Percentiles rank a stretch among this genome's conserved stretches.
Conservation (phyloP, 2,797 vertebrate species). For the Crypturellus tataupa region DNA sequence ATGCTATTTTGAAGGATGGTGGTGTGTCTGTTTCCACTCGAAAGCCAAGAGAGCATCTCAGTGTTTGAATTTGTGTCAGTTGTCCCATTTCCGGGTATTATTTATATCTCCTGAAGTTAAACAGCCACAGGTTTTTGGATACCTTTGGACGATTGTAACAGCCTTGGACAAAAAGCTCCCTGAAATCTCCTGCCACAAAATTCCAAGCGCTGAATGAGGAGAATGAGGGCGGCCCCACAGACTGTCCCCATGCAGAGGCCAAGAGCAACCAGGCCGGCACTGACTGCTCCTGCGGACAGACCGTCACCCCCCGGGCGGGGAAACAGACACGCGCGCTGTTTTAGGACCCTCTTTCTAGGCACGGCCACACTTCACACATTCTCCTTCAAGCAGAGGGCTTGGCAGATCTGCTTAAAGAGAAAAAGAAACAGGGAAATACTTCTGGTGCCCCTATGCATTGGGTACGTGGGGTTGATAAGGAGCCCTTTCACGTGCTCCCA, state of each 20-base stretch:
- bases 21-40: background rate
- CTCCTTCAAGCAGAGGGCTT: background rate
- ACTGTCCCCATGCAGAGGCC: background rate
- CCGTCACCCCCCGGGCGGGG: background rate
- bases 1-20: conserved; percentile 19
- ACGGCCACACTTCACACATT: background rate
- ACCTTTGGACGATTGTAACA: background rate
- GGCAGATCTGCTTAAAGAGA: background rate
- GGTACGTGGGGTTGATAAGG: background rate
- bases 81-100: background rate
- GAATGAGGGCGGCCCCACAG: background rate
- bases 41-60: conserved; percentile 15
- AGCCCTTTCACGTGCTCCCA: background rate
- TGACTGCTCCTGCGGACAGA: background rate
- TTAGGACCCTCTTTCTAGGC: background rate
- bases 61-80: conserved; percentile 26
- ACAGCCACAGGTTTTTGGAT: background rate
- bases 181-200: background rate
- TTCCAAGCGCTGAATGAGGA: background rate
- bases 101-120: conserved; percentile 38
- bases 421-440: background rate
- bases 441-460: background rate
- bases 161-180: background rate
- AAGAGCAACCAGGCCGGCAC: background rate
- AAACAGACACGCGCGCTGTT: background rate